Base-by-base conservation (phyloP, 2,113 vertebrate species). In the Cryptomyrus ogoouensis region DNA sequence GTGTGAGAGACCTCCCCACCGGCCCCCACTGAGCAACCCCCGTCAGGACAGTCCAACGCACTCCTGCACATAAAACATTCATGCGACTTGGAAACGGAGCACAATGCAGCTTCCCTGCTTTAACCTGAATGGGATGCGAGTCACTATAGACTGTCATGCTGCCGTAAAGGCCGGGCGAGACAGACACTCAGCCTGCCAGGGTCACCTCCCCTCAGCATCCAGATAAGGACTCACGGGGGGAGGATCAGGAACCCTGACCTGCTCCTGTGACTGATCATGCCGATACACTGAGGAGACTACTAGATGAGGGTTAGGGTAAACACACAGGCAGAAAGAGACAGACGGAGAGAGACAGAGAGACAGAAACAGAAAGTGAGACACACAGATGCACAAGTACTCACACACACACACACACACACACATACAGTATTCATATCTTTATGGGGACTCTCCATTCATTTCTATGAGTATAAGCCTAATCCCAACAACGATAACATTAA, bases 61-160 rank as follows among this genome's bases (percentile, higher is more conserved):
- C 96, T 95, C 94, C 95, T 96, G 96, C 95, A 95, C 95, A 97
- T 97, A 96, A 97, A 97, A 97, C 96, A 97, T 97, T 97, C 95
- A 97, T 97, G 97, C 92, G 93, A 96, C 96, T 97, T 96, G 96
- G 96, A 96, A 96, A 96, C 95, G 95, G 96, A 96, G 96, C 96
- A 96, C 96, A 97, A 97, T 97, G 96, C 95, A 94, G 96, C 96
- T 97, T 95, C 96, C 96, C 95, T 96, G 96, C 95, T 95, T 96
- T 96, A 96, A 96, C 96, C 95, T 96, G 95, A 97, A 96, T 95
- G 95, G 96, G 97, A 96, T 96, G 96, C 94, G 95, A 96, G 96
- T 97, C 96, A 96, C 97, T 97, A 96, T 95, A 96, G 95, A 96
- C 96, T 96, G 96, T 97, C 96, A 95, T 94, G 93, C 96, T 95